phyloP scores from a whole-genome alignment of 30 jellyfish, hydroid and myxozoan genomes.

The Aurelia aurita complex sp. Pacific region DNA sequence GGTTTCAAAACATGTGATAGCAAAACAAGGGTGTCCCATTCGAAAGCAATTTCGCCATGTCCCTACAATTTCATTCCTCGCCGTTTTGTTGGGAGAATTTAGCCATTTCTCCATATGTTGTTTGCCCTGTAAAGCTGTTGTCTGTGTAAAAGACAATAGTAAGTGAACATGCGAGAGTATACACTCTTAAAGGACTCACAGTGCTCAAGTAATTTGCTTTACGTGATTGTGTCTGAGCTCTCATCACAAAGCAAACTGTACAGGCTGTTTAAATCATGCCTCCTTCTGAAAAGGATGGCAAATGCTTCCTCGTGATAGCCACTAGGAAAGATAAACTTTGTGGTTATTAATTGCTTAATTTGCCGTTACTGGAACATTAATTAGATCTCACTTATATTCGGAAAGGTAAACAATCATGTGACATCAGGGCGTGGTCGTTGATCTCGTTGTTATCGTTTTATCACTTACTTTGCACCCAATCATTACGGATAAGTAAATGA shows the following conservation, averaged over 20 bases:
- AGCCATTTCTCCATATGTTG: conserved; percentile 73
- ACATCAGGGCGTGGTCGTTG: conserved; percentile 57
- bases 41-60: conserved; percentile 23
- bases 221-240: conserved; percentile 44
- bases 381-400: neutral
- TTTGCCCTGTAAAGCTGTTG: conserved; percentile 74
- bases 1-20: conserved; percentile 23
- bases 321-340: conserved; percentile 38
- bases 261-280: conserved; percentile 73
- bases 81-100: conserved; percentile 85
- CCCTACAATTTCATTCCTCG: conserved; percentile 79
- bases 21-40: conserved; percentile 57
- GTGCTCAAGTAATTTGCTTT: conserved; percentile 58
- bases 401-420: conserved; percentile 11
- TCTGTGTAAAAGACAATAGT: conserved; percentile 56
- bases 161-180: conserved; percentile 62
- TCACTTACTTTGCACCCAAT: neutral
- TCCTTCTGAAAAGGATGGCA: conserved; percentile 39
- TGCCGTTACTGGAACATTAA: conserved; percentile 12
- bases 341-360: conserved; percentile 50
- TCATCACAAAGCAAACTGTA: conserved; percentile 54
- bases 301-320: conserved; percentile 65
- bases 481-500: neutral
- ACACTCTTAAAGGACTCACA: conserved; percentile 51
- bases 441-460: neutral